A percentile compares a stretch with the other conserved stretches of the same genome.
Evolutionary conservation across 2,888 invertebrate species (phyloP).

Genomic region (Dasysyrphus albostriatus): DNA sequence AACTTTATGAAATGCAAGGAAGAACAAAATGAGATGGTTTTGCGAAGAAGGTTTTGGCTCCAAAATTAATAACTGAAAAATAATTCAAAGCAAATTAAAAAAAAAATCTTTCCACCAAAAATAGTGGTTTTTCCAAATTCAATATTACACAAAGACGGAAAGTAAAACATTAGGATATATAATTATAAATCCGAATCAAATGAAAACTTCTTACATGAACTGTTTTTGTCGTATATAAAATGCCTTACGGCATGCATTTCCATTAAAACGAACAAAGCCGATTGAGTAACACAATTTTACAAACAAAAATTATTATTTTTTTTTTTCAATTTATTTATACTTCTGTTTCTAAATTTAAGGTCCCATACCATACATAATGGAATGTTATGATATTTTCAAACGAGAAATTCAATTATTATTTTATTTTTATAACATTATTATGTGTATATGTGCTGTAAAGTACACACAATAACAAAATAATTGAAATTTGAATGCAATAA

Average conservation of each 20-base stretch:
- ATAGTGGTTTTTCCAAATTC: too few relatives aligned
- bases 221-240: conserved; percentile 41
- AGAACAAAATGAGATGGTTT: too few relatives aligned
- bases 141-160: background rate
- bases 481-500: conserved; percentile 66
- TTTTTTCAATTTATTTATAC: conserved; percentile 35
- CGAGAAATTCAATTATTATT: conserved; percentile 26
- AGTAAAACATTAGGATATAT: background rate
- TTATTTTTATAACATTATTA: conserved; percentile 27
- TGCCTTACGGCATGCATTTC: conserved; percentile 63
- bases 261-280: conserved; percentile 68
- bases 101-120: too few relatives aligned
- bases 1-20: too few relatives aligned
- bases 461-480: conserved; percentile 48
- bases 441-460: background rate
- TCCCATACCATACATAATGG: conserved; percentile 1
- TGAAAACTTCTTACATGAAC: conserved; percentile 56
- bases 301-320: conserved; percentile 33
- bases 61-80: too few relatives aligned
- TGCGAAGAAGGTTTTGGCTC: too few relatives aligned
- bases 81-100: too few relatives aligned
- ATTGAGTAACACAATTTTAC: conserved; percentile 65
- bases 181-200: conserved; percentile 14
- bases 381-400: background rate
- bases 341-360: background rate